phyloP scores from a whole-genome alignment of 2,113 vertebrate species.

The Microcebus ravelobensis region DNA sequence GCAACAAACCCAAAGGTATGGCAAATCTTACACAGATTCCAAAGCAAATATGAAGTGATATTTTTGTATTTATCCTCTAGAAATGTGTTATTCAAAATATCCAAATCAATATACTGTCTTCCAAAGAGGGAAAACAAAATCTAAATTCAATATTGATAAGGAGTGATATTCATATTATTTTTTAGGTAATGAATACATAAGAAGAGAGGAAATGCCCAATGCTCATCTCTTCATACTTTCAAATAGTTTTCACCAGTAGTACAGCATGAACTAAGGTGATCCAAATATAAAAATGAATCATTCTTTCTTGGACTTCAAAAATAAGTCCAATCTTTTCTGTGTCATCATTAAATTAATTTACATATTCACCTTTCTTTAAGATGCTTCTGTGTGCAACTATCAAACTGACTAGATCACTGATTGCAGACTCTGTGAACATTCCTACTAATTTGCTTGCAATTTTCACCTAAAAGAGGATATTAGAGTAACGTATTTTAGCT shows the following conservation, averaged over 20 bases:
- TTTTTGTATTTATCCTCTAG: constrained; percentile 15
- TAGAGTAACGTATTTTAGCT: neutral
- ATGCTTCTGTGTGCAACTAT: neutral
- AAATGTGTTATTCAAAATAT: constrained; percentile 54
- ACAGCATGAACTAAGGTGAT: neutral
- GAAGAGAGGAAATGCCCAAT: neutral
- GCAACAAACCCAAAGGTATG: neutral
- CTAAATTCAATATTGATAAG: constrained; percentile 19
- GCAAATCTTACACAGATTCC: neutral
- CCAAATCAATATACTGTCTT: neutral
- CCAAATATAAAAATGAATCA: constrained; percentile 13
- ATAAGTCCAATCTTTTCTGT: neutral
- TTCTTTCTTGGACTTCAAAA: neutral
- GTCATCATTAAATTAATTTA: neutral
- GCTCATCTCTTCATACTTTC: constrained; percentile 1
- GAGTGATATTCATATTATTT: neutral
- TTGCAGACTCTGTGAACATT: constrained; percentile 21
- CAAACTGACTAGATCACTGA: neutral
- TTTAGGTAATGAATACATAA: neutral
- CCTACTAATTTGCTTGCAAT: neutral
- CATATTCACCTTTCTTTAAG: neutral
- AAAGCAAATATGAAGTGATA: constrained; percentile 47
- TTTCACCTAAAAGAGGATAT: constrained; percentile 20
- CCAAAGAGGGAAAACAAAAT: constrained; percentile 49
- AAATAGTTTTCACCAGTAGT: constrained; percentile 35